Evolutionary conservation across 2,888 invertebrate genomes (phyloP).

Genomic region (Drosophila fungiperda): DNA sequence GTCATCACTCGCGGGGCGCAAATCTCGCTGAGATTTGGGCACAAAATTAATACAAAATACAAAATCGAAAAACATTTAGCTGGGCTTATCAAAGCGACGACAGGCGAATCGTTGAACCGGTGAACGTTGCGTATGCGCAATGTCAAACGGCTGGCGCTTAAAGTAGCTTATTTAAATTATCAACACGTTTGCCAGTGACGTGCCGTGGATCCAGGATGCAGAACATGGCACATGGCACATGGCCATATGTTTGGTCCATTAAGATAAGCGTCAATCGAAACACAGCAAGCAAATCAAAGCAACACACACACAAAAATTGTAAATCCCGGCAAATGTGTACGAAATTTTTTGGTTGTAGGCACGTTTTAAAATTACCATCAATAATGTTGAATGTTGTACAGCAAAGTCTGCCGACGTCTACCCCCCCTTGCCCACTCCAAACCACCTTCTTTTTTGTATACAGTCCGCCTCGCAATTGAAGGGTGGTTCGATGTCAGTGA

Average conservation of each 20-base stretch:
- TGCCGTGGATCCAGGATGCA: not conserved
- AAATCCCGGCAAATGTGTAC: slow-evolving; percentile 81
- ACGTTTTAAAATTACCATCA: slow-evolving; percentile 82
- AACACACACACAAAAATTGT: slow-evolving; percentile 64
- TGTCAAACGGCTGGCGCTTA: slow-evolving; percentile 54
- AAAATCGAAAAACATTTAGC: slow-evolving; percentile 79
- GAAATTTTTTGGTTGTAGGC: slow-evolving; percentile 68
- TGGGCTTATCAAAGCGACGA: slow-evolving; percentile 68
- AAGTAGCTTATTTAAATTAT: slow-evolving; percentile 82
- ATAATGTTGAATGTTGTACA: slow-evolving; percentile 63
- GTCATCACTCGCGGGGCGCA: slow-evolving; percentile 20
- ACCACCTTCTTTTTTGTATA: not conserved
- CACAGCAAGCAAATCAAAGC: slow-evolving; percentile 58
- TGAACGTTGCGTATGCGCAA: slow-evolving; percentile 77
- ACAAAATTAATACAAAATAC: slow-evolving; percentile 74
- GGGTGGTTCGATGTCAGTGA: slow-evolving; percentile 54
- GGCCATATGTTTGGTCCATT: slow-evolving; percentile 81
- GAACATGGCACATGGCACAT: not conserved
- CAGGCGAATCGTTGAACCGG: slow-evolving; percentile 60
- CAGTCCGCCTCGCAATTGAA: not conserved
- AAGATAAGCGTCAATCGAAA: slow-evolving; percentile 79
- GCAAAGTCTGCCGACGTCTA: slow-evolving; percentile 3
- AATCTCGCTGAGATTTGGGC: slow-evolving; percentile 73
- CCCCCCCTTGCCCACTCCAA: not conserved
- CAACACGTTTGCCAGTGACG: slow-evolving; percentile 68